A percentile compares a stretch with the other conserved stretches of the same genome.
Conservation (phyloP, 2,888 invertebrate species). For the Congeria kusceri region DNA sequence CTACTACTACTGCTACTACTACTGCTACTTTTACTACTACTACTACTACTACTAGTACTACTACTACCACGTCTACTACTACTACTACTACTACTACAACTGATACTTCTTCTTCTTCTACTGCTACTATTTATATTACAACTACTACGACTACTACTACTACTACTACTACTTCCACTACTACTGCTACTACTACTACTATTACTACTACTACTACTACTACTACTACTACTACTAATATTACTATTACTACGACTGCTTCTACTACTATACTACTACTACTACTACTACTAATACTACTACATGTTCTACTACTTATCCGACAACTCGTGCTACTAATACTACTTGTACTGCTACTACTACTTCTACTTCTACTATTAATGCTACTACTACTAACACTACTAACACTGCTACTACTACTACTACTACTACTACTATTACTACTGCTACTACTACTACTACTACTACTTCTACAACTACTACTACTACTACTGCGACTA, state of each 20-base stretch:
- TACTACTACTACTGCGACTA: background rate
- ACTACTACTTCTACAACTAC: slow-evolving; percentile 1
- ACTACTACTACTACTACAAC: slow-evolving; percentile 5
- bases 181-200: background rate
- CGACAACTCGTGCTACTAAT: background rate
- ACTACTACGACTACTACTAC: background rate
- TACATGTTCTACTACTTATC: too few species aligned
- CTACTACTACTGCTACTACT: background rate
- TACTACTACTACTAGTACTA: background rate
- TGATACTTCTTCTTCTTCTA: background rate
- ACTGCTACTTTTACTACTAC: background rate
- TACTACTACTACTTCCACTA: background rate
- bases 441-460: slow-evolving; percentile 8
- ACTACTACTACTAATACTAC: slow-evolving; percentile 4
- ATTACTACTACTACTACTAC: slow-evolving; percentile 2
- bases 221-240: slow-evolving; percentile 5
- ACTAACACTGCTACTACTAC: background rate
- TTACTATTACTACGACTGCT: slow-evolving; percentile 1
- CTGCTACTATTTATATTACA: background rate
- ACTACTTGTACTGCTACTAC: slow-evolving; percentile 2
- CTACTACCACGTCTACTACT: slow-evolving; percentile 1
- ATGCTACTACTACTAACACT: background rate
- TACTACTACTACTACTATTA: slow-evolving; percentile 8
- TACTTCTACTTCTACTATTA: background rate
- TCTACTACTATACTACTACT: slow-evolving; percentile 4